Percentiles rank a stretch among this genome's conserved stretches.
These are phyloP conservation scores for Parnassius glacialis DNA, from an alignment of 2,888 invertebrate species.

Conservation along the genomic window DNA sequence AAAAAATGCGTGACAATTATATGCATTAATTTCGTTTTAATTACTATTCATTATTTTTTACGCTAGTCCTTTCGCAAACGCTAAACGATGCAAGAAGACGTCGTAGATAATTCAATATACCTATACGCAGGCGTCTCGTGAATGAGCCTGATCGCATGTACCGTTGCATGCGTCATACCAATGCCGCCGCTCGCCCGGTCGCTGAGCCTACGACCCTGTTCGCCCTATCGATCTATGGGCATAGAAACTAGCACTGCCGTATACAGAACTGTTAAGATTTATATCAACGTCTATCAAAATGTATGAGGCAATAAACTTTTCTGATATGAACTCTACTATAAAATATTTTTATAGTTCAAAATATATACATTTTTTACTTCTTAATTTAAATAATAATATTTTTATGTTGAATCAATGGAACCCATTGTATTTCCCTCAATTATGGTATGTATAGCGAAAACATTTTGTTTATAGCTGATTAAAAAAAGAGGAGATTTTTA, in stretches of 20 bases:
- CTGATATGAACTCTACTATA: not conserved
- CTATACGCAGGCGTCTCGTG: slow-evolving; percentile 41
- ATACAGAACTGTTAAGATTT: slow-evolving; percentile 17
- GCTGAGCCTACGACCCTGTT: slow-evolving; percentile 62
- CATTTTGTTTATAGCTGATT: no score
- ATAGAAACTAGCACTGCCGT: slow-evolving; percentile 35
- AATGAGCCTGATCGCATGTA: slow-evolving; percentile 58
- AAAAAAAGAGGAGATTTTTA: no score
- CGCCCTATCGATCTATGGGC: slow-evolving; percentile 72
- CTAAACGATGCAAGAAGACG: slow-evolving; percentile 34
- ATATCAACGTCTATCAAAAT: slow-evolving; percentile 5
- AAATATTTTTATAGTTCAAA: not conserved
- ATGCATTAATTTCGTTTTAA: slow-evolving; percentile 10
- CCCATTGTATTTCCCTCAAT: no score
- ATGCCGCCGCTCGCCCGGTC: slow-evolving; percentile 57
- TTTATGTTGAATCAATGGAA: no score
- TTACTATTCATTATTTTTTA: slow-evolving; percentile 16
- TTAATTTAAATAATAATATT: not conserved
- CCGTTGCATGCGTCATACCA: slow-evolving; percentile 60
- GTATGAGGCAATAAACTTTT: slow-evolving; percentile 10
- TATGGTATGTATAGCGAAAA: no score
- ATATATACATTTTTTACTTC: not conserved
- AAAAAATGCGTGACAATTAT: not conserved
- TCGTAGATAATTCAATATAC: slow-evolving; percentile 23
- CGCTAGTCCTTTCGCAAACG: slow-evolving; percentile 28